A percentile compares a stretch with the other conserved stretches of the same genome.
phyloP scores from a whole-genome alignment of 2,113 vertebrate genomes.

The Nettapus auritus region DNA sequence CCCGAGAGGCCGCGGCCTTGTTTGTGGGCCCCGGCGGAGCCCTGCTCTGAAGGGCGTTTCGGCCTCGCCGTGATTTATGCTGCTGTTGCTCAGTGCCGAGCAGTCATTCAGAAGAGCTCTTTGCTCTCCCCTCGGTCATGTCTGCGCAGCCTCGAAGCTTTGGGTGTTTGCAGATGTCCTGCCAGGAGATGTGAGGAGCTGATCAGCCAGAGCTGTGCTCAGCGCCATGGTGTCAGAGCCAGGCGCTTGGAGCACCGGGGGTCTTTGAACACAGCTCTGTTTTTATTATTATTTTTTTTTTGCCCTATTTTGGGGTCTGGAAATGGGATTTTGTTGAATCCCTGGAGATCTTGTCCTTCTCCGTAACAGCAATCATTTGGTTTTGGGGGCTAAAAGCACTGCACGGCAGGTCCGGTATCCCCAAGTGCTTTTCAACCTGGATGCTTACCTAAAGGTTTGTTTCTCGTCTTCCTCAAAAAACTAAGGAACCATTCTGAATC shows the following conservation, averaged over 20 bases:
- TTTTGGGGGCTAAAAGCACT: background rate
- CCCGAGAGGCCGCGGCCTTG: background rate
- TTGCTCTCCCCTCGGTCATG: background rate
- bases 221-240: rapidly evolving
- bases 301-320: background rate
- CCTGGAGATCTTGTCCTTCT: background rate
- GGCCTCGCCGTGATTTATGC: background rate
- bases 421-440: background rate
- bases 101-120: background rate
- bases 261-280: background rate
- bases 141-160: background rate
- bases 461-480: background rate
- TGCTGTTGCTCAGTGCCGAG: background rate
- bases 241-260: rapidly evolving
- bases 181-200: background rate
- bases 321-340: background rate
- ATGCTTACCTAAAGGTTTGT: background rate
- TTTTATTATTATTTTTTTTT: background rate
- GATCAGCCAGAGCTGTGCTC: background rate
- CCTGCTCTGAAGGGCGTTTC: background rate
- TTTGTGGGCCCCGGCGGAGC: background rate
- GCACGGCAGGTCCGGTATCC: rapidly evolving
- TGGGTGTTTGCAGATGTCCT: background rate
- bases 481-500: background rate
- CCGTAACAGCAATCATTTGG: background rate